These are phyloP conservation scores for Exocentrus adspersus DNA, from an alignment of 2,888 invertebrate species.

Conservation along the genomic window DNA sequence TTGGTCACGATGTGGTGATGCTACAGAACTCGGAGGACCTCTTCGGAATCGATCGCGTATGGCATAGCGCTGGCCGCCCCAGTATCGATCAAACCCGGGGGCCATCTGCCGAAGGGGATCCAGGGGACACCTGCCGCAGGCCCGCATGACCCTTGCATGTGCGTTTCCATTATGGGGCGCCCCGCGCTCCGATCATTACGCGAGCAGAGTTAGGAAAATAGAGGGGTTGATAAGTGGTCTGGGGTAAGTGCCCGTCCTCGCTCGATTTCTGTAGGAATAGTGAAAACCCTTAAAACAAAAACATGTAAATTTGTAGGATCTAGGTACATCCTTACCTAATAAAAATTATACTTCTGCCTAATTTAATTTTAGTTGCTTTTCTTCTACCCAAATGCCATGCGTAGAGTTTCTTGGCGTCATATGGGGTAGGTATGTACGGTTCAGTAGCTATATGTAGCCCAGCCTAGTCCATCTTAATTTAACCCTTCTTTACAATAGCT, in stretches of 20 bases:
- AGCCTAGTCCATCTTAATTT: constrained; percentile 10
- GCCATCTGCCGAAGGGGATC: constrained; percentile 53
- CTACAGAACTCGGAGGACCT: neutral
- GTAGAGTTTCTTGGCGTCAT: neutral
- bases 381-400: neutral
- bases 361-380: no score
- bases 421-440: constrained; percentile 9
- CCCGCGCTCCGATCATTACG: constrained; percentile 26
- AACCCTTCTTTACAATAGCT: constrained; percentile 1
- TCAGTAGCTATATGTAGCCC: constrained; percentile 11
- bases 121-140: constrained; percentile 57
- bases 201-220: constrained; percentile 7
- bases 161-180: constrained; percentile 47
- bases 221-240: constrained; percentile 5
- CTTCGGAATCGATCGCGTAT: constrained; percentile 1
- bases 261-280: constrained; percentile 1
- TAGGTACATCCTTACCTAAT: no score
- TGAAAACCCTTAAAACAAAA: neutral
- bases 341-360: no score
- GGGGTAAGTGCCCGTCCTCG: neutral
- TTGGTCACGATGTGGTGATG: no score
- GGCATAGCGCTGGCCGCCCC: constrained; percentile 1
- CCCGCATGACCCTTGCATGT: constrained; percentile 57
- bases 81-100: constrained; percentile 41
- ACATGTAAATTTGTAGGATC: no score